Conservation (phyloP, 1,140 invertebrate genomes). For the Saccostrea cuccullata region DNA sequence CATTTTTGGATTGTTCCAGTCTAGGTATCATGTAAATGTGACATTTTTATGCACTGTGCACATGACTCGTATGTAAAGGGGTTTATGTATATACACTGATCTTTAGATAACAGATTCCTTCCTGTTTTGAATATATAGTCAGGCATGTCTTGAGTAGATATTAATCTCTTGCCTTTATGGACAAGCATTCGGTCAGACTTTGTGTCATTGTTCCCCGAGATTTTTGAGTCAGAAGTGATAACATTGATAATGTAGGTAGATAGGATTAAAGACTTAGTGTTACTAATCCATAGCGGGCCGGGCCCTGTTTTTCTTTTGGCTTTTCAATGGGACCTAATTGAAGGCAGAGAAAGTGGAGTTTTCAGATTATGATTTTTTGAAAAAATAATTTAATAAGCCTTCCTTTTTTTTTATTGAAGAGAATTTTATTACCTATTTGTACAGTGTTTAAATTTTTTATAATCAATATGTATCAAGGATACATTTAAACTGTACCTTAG, state of each 20-base stretch:
- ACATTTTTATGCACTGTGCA: neutral
- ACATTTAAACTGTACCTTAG: too few species aligned
- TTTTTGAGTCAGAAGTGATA: neutral
- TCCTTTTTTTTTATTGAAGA: too few species aligned
- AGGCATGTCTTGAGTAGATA: neutral
- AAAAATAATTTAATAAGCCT: too few species aligned
- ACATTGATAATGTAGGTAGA: conserved; percentile 17
- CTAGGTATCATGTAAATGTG: neutral
- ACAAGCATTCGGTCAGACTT: neutral
- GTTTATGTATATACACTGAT: neutral
- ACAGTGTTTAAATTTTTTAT: too few species aligned
- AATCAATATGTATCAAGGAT: too few species aligned
- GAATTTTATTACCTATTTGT: too few species aligned
- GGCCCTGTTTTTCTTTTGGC: neutral
- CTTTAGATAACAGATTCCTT: conserved; percentile 1
- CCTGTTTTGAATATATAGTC: neutral
- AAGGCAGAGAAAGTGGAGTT: too few species aligned
- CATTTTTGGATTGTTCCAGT: neutral
- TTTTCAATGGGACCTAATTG: neutral
- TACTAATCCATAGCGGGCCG: neutral
- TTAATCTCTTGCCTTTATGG: neutral
- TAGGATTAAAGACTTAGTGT: conserved; percentile 10
- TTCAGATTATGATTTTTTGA: too few species aligned
- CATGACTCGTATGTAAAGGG: neutral
- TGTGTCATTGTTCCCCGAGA: neutral